Evolutionary conservation across 2,888 invertebrate species (phyloP), one percentile per base, ranked within the genome.

Genomic region (Tiliacea citrago): DNA sequence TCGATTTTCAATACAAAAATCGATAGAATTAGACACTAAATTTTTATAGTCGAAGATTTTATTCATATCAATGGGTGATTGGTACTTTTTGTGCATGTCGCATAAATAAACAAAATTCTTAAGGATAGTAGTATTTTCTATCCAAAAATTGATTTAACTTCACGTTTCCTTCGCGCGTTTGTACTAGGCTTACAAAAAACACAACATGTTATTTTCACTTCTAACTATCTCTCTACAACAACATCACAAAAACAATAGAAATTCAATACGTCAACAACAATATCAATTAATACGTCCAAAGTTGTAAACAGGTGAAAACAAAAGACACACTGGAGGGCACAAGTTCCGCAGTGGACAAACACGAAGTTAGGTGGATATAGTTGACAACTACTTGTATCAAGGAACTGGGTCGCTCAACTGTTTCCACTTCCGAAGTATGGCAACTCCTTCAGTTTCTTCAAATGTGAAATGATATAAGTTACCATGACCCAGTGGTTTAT

Each of bases 321-420:
- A 77, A 75, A 60, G 35, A 60, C 65, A 60, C 63, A 61, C 13
- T 29, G 0, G 70, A 71, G n/a, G 39, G 57, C 47, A n/a, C 51
- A 73, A 79, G 58, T 77, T 72, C 47, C 21, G 13, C 62, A 57
- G n/a, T 73, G 67, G 63, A 77, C 75, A 73, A 82, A 77, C 69
- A 77, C 10, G 12, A 74, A 79, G 74, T 76, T 79, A 47, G 63
- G 49, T 1, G 67, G 72, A 80, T 70, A 71, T 73, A 71, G 72
- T 78, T 72, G 73, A 84, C 75, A 79, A 77, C 72, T 73, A 73
- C 77, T 82, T 73, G 75, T 67, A 73, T 63, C 73, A 60, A 66
- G 73, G 57, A 85, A 83, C 85, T 85, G 76, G 85, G 81, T 78
- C 85, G 62, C 65, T 73, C 83, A 85, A 83, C 85, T 85, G 85